A percentile compares a stretch with the other conserved stretches of the same genome.
These are phyloP conservation scores for Amblyornis subalaris DNA, from an alignment of 2,113 vertebrate species.

Conservation along the genomic window DNA sequence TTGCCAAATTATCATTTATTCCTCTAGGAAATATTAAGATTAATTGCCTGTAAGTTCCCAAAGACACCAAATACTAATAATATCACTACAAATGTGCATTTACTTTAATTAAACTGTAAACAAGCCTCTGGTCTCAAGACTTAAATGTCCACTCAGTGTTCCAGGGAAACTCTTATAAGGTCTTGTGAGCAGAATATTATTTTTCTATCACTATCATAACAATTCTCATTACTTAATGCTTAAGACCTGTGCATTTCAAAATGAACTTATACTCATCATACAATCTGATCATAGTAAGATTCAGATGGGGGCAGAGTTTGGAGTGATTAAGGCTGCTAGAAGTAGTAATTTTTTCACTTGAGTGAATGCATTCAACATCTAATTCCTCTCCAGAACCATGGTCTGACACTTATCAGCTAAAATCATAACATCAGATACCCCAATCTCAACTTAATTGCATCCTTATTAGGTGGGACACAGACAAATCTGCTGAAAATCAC, in stretches of 20 bases:
- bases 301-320: neutral
- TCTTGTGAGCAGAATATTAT: neutral
- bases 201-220: neutral
- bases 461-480: neutral
- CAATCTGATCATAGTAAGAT: neutral
- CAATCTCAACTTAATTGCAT: accelerated
- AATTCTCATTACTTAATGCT: neutral
- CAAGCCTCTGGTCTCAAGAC: neutral
- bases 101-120: conserved; percentile 29
- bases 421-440: neutral
- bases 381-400: neutral
- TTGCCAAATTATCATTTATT: conserved; percentile 21
- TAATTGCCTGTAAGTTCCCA: conserved; percentile 23
- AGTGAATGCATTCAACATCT: neutral
- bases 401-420: neutral
- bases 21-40: conserved; percentile 8
- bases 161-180: neutral
- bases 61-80: conserved; percentile 3
- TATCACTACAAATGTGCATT: neutral
- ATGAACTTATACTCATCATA: neutral
- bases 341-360: neutral
- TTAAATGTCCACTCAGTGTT: neutral
- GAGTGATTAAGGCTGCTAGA: neutral
- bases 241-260: neutral
- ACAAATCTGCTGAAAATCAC: neutral